Evolutionary conservation across 2,113 vertebrate species (phyloP), one percentile per base, ranked within the genome.

Genomic region (Tupaia chinensis): DNA sequence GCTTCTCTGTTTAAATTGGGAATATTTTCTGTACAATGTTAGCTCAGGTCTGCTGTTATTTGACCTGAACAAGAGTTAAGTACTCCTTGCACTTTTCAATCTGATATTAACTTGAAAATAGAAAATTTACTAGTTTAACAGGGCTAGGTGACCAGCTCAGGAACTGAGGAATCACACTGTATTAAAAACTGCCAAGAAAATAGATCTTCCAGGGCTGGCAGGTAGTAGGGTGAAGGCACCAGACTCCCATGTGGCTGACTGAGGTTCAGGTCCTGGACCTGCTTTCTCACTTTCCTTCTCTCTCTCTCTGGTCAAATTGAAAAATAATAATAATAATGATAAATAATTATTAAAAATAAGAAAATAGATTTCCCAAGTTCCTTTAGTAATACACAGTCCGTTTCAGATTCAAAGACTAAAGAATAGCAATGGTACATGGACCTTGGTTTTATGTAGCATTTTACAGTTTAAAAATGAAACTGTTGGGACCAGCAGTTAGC

Each of bases 41-140:
- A 44, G 4, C 25, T 23, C 12, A 11, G 19, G 32, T 63, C 56
- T 56, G 15, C 60, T 17, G 53, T 69, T 34, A 61, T 25, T 29
- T n/a, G 32, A 53, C 44, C 44, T 44, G 44, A 44, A 44, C 44
- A 44, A 44, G 44, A 44, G 44, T 44, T 29, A 22, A 92, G 12
- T 54, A n/a, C 11, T 70, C 53, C 53, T 11, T 74, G 25, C 6
- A 81, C 20, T 78, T 87, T 92, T 80, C 54, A n/a, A 61, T 76
- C 77, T 90, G 27, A 87, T 76, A 68, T 58, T 60, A 78, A 94
- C 14, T 34, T 78, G 78, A 91, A 86, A 92, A 77, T 15, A 63
- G 56, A 84, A 96, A 86, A 13, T 32, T 7, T 10, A 7, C 63
- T 34, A 29, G 6, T 29, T 16, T 61, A 68, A 23, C 66, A 58